A percentile compares a stretch with the other conserved stretches of the same genome.
phyloP scores from a whole-genome alignment of 2,797 vertebrate species.

The Acanthurus leucopareius region DNA sequence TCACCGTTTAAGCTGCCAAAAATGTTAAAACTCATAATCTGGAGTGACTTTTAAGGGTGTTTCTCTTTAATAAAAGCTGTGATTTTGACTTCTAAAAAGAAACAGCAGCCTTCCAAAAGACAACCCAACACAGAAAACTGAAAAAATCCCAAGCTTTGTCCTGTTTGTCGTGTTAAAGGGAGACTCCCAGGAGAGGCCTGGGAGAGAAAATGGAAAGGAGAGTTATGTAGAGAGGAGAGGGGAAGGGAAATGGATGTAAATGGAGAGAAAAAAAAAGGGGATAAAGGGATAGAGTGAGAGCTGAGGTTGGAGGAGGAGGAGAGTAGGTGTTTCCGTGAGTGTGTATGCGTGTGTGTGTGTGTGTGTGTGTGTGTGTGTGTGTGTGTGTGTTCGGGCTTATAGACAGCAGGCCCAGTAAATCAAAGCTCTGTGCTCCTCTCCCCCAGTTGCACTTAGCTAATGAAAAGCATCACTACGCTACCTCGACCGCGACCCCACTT shows the following conservation, averaged over 20 bases:
- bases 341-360: slow-evolving; percentile 16
- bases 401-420: slow-evolving; percentile 76
- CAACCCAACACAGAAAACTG: slow-evolving; percentile 1
- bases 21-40: not conserved
- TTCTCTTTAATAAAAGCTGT: not conserved
- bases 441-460: slow-evolving; percentile 84
- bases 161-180: slow-evolving; percentile 45
- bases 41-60: slow-evolving; percentile 2
- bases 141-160: slow-evolving; percentile 31
- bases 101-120: slow-evolving; percentile 10
- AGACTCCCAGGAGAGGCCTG: slow-evolving; percentile 55
- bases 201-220: slow-evolving; percentile 50
- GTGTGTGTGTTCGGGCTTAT: slow-evolving; percentile 37
- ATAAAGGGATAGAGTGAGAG: slow-evolving; percentile 54
- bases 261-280: slow-evolving; percentile 30
- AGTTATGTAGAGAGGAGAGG: slow-evolving; percentile 38
- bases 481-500: slow-evolving; percentile 78
- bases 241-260: slow-evolving; percentile 46
- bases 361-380: slow-evolving; percentile 20
- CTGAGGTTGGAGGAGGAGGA: slow-evolving; percentile 38
- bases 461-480: slow-evolving; percentile 80
- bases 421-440: slow-evolving; percentile 73
- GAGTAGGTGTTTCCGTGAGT: slow-evolving; percentile 45
- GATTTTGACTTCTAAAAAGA: not conserved
- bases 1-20: not conserved